Evolutionary conservation across 2,888 invertebrate species (phyloP).

Genomic region (Lissocephala sabroskyi): DNA sequence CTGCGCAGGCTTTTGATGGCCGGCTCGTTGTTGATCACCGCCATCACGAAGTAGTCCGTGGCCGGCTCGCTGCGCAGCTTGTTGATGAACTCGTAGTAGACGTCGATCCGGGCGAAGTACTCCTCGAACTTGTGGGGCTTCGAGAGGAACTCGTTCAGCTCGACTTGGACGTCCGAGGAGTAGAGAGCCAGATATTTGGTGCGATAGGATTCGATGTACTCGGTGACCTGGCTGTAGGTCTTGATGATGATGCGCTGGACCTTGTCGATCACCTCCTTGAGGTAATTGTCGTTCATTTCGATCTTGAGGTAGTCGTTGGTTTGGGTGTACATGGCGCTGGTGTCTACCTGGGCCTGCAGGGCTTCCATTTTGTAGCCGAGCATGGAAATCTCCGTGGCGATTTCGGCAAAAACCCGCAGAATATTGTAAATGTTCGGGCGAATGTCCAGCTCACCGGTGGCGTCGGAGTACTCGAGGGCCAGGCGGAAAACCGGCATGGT

Average conservation of each 20-base stretch:
- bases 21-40: constrained; percentile 77
- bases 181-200: constrained; percentile 75
- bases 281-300: constrained; percentile 76
- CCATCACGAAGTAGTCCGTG: constrained; percentile 80
- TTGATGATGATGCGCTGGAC: constrained; percentile 74
- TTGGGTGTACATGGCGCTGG: constrained; percentile 38
- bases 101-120: constrained; percentile 77
- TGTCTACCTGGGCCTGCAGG: constrained; percentile 72
- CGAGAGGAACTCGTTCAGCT: constrained; percentile 73
- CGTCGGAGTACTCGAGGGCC: constrained; percentile 64
- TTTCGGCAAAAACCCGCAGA: constrained; percentile 75
- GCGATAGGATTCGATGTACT: constrained; percentile 75
- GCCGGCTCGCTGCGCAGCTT: constrained; percentile 77
- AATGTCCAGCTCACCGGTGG: constrained; percentile 72
- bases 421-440: constrained; percentile 77
- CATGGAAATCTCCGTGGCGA: constrained; percentile 75
- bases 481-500: constrained; percentile 78
- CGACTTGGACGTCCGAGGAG: constrained; percentile 73
- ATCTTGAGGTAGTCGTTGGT: constrained; percentile 75
- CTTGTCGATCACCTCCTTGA: constrained; percentile 73
- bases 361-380: constrained; percentile 77
- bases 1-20: constrained; percentile 77
- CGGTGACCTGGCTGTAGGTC: constrained; percentile 75
- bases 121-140: constrained; percentile 76
- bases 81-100: constrained; percentile 76